These are phyloP conservation scores for Meganola albula DNA, from an alignment of 2,888 invertebrate genomes.

Conservation along the genomic window DNA sequence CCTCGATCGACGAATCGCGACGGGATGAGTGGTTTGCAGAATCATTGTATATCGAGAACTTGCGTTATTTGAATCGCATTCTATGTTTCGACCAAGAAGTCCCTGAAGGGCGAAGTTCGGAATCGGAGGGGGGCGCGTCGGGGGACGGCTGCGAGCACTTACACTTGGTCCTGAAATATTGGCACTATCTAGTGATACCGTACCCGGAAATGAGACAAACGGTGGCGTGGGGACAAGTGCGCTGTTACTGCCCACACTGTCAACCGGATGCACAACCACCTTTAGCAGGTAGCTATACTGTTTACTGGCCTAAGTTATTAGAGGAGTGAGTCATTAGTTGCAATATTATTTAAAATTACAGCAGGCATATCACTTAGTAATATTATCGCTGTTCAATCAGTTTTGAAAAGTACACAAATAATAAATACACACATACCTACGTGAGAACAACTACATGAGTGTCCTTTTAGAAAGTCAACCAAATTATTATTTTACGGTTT, in stretches of 20 bases:
- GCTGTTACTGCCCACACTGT: conserved; percentile 55
- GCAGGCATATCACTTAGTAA: too few relatives aligned
- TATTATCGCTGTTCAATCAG: too few relatives aligned
- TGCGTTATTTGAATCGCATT: conserved; percentile 53
- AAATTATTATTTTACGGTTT: too few relatives aligned
- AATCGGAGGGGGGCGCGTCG: conserved; percentile 52
- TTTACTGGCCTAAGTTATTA: too few relatives aligned
- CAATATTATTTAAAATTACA: too few relatives aligned
- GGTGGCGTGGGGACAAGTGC: conserved; percentile 58
- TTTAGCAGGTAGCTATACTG: conserved; percentile 42
- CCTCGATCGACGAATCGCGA: conserved; percentile 58
- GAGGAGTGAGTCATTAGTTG: too few relatives aligned
- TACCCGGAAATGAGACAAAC: conserved; percentile 56
- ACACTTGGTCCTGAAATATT: conserved; percentile 58
- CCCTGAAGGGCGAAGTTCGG: conserved; percentile 41
- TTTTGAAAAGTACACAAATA: too few relatives aligned
- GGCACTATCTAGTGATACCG: conserved; percentile 52
- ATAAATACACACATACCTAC: too few relatives aligned
- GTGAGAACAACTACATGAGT: too few relatives aligned
- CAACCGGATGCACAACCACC: conserved; percentile 44
- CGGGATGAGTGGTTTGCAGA: conserved; percentile 54
- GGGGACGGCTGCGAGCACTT: conserved; percentile 58
- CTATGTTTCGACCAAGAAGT: conserved; percentile 47
- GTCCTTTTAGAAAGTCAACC: too few relatives aligned
- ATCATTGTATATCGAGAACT: conserved; percentile 45